These are phyloP conservation scores for Semotilus atromaculatus DNA, from an alignment of 2,797 vertebrate species.

Conservation along the genomic window DNA sequence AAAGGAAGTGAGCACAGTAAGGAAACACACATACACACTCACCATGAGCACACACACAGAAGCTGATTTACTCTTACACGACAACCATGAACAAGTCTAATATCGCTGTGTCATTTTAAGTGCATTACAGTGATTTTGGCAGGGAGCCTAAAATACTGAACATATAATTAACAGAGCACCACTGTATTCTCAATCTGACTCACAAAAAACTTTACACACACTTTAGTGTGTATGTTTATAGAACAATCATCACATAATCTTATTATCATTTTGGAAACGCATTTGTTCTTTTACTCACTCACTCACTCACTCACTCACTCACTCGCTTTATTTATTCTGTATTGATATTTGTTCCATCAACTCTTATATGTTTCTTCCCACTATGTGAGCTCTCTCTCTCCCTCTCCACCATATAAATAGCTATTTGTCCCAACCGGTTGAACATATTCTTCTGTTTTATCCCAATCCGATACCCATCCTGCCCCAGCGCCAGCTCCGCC, in stretches of 20 bases:
- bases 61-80: constrained; percentile 17
- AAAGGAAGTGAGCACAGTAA: constrained; percentile 48
- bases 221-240: constrained; percentile 14
- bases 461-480: constrained; percentile 80
- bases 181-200: constrained; percentile 16
- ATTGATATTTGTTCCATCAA: constrained; percentile 6
- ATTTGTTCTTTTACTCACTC: neutral
- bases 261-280: constrained; percentile 6
- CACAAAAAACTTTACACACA: constrained; percentile 23
- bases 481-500: constrained; percentile 60
- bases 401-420: constrained; percentile 69
- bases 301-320: too few relatives aligned
- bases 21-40: constrained; percentile 47
- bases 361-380: neutral
- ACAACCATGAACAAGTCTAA: constrained; percentile 41
- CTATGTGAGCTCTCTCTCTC: constrained; percentile 72
- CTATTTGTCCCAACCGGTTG: constrained; percentile 77
- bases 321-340: neutral
- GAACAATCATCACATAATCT: constrained; percentile 48
- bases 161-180: constrained; percentile 46
- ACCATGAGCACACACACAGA: constrained; percentile 43
- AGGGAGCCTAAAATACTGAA: constrained; percentile 60
- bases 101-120: constrained; percentile 55
- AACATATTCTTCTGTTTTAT: constrained; percentile 80
- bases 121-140: constrained; percentile 62